Base-by-base conservation (phyloP, 2,888 invertebrate genomes). In the Chymomyza caudatula region DNA sequence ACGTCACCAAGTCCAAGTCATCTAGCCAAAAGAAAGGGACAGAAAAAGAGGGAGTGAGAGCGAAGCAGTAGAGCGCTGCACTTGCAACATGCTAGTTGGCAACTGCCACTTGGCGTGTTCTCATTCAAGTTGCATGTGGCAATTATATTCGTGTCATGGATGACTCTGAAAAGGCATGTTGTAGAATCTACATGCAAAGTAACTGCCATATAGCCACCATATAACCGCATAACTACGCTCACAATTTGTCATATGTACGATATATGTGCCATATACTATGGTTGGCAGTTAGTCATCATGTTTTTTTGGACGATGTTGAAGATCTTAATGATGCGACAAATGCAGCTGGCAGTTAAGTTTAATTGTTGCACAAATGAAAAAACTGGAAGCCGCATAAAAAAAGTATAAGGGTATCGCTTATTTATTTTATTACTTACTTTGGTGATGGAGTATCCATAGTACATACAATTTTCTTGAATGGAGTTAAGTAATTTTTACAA, bases 301-400 rank as follows among this genome's bases (percentile, higher is more conserved):
- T 25, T 25, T 25, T 25, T 25, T 25, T 25, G 1, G 25, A 25
- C 25, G 25, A 11, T 37, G 29, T n/a, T n/a, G 66, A 67, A 68
- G 62, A 69, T 65, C 66, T 68, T 77, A 51, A 70, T 63, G 69
- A 77, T 79, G 60, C 72, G 65, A 59, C 53, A 42, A 53, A 62
- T 49, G 23, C 43, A 59, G 70, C 53, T 54, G 22, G 22, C 20
- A 5, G 63, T 58, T 60, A 67, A 51, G 54, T 70, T 85, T 83
- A 79, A 85, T 83, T 79, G 80, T 85, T 85, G 63, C 63, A 69
- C 81, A 85, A 85, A 79, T 77, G 76, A 62, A 60, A 51, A 20
- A 25, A 60, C 29, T 17, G 23, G n/a, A 19, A 5, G 25, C 47
- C 25, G 15, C 11, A 43, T 58, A 60, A 52, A 52, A 61, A n/a